phyloP scores from a whole-genome alignment of 2,113 vertebrate species.

The Emydura subglobosa region DNA sequence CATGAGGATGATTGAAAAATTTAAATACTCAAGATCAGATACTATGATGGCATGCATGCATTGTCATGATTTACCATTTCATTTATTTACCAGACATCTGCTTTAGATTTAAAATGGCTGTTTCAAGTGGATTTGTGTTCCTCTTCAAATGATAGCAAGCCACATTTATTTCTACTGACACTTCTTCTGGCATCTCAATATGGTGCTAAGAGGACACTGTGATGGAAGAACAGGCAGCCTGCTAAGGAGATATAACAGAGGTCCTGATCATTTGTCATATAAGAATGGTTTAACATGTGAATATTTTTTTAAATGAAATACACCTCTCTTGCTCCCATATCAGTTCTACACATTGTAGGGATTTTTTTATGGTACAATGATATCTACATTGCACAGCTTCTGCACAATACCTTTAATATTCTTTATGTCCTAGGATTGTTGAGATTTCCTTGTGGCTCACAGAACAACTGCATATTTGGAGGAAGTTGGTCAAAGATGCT shows the following conservation, averaged over 20 bases:
- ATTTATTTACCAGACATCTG: neutral
- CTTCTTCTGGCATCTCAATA: neutral
- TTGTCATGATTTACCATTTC: accelerated
- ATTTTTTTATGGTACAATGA: neutral
- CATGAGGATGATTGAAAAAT: neutral
- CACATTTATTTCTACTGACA: neutral
- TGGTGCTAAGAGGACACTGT: neutral
- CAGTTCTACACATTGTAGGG: neutral
- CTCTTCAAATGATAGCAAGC: neutral
- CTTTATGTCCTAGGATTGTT: neutral
- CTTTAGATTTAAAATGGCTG: neutral
- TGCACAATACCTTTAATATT: neutral
- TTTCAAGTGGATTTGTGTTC: neutral
- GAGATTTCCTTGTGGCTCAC: neutral
- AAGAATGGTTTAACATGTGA: neutral
- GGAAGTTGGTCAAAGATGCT: neutral
- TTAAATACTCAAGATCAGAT: accelerated
- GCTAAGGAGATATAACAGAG: neutral
- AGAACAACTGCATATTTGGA: neutral
- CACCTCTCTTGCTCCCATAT: neutral
- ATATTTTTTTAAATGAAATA: neutral
- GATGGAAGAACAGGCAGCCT: neutral
- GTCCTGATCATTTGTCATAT: neutral
- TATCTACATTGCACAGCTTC: neutral
- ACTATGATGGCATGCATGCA: neutral